Evolutionary conservation across 2,888 invertebrate species (phyloP).

Genomic region (Sarcophaga carnaria): DNA sequence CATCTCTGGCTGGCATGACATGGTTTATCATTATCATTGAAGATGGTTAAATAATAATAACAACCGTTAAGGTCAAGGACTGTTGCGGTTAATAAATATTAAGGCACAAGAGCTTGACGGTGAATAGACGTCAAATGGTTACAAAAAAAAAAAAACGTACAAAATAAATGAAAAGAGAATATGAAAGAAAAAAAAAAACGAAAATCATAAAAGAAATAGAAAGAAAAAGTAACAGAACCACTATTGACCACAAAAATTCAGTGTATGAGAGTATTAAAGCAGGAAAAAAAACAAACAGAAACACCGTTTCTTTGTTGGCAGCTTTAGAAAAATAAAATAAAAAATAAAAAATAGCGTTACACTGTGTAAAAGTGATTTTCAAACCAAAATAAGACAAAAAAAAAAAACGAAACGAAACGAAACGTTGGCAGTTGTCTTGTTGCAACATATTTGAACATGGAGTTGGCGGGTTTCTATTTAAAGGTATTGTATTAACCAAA

Average conservation of each 20-base stretch:
- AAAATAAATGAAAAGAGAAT: conserved; percentile 34
- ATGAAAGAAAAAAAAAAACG: background rate
- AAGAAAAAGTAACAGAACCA: conserved; percentile 45
- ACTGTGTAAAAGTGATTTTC: background rate
- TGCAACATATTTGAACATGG: background rate
- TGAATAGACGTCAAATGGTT: conserved; percentile 7
- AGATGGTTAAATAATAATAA: conserved; percentile 69
- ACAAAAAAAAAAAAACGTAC: background rate
- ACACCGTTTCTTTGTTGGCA: background rate
- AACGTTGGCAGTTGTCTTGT: background rate
- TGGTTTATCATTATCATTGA: conserved; percentile 4
- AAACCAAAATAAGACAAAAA: background rate
- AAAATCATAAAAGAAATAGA: conserved; percentile 16
- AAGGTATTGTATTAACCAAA: conserved; percentile 24
- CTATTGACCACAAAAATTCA: conserved; percentile 30
- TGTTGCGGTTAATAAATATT: conserved; percentile 68
- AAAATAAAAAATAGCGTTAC: background rate
- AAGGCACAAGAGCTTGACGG: conserved; percentile 34
- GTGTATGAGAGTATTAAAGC: background rate
- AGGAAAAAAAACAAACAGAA: too few species aligned
- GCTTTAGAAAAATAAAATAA: background rate
- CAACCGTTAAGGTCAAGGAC: conserved; percentile 72
- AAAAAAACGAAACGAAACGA: background rate
- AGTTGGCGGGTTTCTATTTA: conserved; percentile 8
- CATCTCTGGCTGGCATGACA: background rate